These are phyloP conservation scores for Dasysyrphus tricinctus DNA, from an alignment of 2,888 invertebrate species.

Conservation along the genomic window DNA sequence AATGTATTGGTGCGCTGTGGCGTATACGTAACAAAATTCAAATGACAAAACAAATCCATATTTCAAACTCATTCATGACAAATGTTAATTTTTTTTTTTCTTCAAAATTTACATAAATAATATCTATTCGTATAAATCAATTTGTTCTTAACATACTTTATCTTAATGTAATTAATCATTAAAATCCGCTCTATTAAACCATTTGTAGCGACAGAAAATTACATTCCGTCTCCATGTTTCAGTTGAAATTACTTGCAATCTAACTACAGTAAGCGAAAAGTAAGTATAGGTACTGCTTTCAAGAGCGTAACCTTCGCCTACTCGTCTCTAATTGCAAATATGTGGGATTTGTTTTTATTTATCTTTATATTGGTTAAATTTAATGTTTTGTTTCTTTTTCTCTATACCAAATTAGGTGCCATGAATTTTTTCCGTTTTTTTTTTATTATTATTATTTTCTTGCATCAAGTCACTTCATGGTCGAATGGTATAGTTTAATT, in stretches of 20 bases:
- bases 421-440: not conserved
- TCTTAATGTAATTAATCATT: constrained; percentile 54
- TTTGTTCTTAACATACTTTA: constrained; percentile 20
- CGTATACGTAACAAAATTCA: constrained; percentile 43
- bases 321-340: constrained; percentile 45
- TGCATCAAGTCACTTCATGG: constrained; percentile 27
- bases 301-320: constrained; percentile 50
- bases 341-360: constrained; percentile 35
- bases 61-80: not conserved
- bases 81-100: not conserved
- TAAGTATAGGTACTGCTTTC: not conserved
- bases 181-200: constrained; percentile 45
- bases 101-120: constrained; percentile 2
- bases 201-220: constrained; percentile 27
- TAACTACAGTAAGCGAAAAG: constrained; percentile 13
- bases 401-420: constrained; percentile 26
- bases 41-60: constrained; percentile 1
- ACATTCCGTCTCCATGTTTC: constrained; percentile 7
- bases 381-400: not conserved
- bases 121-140: not conserved
- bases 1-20: not conserved
- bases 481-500: constrained; percentile 14
- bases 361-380: constrained; percentile 11
- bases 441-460: not conserved
- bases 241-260: constrained; percentile 22